These are phyloP conservation scores for Mactromeris polynyma DNA, from an alignment of 2,888 invertebrate genomes.

Conservation along the genomic window DNA sequence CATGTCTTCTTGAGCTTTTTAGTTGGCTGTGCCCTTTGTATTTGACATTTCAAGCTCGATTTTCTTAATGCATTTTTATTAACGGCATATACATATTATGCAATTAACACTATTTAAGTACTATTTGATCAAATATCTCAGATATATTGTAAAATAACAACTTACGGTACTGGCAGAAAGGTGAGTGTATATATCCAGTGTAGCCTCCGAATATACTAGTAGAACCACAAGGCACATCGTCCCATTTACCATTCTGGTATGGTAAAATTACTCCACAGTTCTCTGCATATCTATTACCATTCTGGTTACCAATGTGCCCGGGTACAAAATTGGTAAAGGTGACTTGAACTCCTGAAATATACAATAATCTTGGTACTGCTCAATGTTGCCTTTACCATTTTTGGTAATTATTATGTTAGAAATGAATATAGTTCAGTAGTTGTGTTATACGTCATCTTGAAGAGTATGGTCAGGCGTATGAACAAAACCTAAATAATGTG, in stretches of 20 bases:
- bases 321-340: background rate
- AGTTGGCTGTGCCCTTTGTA: too few relatives aligned
- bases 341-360: background rate
- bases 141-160: background rate
- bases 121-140: background rate
- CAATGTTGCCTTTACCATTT: background rate
- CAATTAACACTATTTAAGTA: too few relatives aligned
- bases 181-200: constrained; percentile 26
- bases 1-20: background rate
- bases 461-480: too few relatives aligned
- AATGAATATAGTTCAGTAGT: background rate
- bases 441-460: background rate
- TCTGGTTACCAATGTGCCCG: background rate
- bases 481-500: too few relatives aligned
- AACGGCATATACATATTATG: too few relatives aligned
- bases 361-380: background rate
- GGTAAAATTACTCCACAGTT: constrained; percentile 40
- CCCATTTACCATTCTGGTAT: constrained; percentile 58
- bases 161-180: constrained; percentile 54
- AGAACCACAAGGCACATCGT: constrained; percentile 63
- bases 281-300: background rate
- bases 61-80: too few relatives aligned
- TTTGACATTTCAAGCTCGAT: too few relatives aligned
- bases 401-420: background rate
- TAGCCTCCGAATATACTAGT: too few relatives aligned